Percentiles rank a stretch among this genome's conserved stretches.
Conservation (phyloP, 2,113 vertebrate genomes). For the Buteo buteo region DNA sequence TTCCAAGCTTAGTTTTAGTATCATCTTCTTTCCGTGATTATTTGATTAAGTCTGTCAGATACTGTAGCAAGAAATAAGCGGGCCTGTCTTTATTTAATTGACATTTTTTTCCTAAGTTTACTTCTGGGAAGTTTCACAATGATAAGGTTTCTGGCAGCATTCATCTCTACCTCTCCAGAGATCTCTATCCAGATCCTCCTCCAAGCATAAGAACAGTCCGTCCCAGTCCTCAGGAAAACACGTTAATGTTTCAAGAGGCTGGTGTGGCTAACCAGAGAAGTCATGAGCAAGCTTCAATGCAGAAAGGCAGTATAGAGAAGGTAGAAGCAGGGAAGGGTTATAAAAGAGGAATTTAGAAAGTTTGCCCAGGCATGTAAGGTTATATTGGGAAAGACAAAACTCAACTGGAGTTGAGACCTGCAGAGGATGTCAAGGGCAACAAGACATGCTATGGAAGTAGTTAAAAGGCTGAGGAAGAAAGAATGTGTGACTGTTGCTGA, state of each 20-base stretch:
- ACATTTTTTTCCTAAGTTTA: not conserved
- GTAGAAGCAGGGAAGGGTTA: not conserved
- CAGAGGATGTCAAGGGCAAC: not conserved
- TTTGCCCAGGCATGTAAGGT: not conserved
- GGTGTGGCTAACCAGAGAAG: not conserved
- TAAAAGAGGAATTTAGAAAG: not conserved
- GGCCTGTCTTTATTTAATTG: not conserved
- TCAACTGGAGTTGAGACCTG: not conserved
- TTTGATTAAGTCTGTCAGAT: not conserved
- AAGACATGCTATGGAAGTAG: not conserved
- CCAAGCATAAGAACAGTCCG: not conserved
- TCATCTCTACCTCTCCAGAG: not conserved
- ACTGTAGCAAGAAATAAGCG: not conserved
- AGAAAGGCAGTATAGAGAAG: not conserved
- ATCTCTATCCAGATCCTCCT: not conserved
- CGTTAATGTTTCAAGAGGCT: not conserved
- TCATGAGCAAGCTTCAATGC: not conserved
- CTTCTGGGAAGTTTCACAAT: not conserved
- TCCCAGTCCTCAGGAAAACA: not conserved
- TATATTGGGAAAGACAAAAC: not conserved
- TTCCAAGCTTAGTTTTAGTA: not conserved
- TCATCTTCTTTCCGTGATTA: not conserved
- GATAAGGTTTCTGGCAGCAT: not conserved
- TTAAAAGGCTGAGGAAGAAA: not conserved
- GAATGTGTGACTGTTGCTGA: not conserved